These are phyloP conservation scores for Diacarnus erythraeanus DNA, from an alignment of 37 sponge, comb jelly and placozoan species.

Conservation along the genomic window DNA sequence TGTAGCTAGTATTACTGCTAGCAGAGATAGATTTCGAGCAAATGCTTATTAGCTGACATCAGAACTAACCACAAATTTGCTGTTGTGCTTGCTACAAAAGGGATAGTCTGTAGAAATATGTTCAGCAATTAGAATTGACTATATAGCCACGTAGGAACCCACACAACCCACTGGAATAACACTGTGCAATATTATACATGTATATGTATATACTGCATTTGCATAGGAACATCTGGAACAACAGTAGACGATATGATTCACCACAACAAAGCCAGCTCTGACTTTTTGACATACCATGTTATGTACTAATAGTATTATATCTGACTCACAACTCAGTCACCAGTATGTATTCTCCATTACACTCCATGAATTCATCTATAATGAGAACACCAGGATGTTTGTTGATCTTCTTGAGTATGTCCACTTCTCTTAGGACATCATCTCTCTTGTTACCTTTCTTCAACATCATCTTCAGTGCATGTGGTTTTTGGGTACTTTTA, in stretches of 20 bases:
- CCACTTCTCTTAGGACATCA: slow-evolving; percentile 73
- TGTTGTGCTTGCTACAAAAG: not conserved
- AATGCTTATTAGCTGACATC: not conserved
- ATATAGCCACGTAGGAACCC: not conserved
- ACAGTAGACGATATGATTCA: too few species aligned
- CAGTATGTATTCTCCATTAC: slow-evolving; percentile 45
- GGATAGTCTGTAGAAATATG: not conserved
- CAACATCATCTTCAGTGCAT: slow-evolving; percentile 63
- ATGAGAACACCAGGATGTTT: slow-evolving; percentile 45
- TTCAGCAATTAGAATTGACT: not conserved
- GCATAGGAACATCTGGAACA: too few species aligned
- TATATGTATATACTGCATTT: too few species aligned
- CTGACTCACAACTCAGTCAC: slow-evolving; percentile 78
- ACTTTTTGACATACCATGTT: too few species aligned
- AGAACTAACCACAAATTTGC: not conserved
- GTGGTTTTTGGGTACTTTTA: not conserved
- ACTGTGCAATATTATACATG: not conserved
- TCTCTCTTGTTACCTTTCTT: slow-evolving; percentile 61
- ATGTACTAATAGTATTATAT: not conserved
- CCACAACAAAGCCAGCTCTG: too few species aligned
- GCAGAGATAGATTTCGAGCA: too few species aligned
- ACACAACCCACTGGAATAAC: not conserved
- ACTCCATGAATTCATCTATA: slow-evolving; percentile 33
- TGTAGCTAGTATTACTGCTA: too few species aligned
- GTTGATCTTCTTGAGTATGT: slow-evolving; percentile 47